These are phyloP conservation scores for Mesorhabditis belari DNA, from an alignment of 2,888 invertebrate genomes.

Conservation along the genomic window DNA sequence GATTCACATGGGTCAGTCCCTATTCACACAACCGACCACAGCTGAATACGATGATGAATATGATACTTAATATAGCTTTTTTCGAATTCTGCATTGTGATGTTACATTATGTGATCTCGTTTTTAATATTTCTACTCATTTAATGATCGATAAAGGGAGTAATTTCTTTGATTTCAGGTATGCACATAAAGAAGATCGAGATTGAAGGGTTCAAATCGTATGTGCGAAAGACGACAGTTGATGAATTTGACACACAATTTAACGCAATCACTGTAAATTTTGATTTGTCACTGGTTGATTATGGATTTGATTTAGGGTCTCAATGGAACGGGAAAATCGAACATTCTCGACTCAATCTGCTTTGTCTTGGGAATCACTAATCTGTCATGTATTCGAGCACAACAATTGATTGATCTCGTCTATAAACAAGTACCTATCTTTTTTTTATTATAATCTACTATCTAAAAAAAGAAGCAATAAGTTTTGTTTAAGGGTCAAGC, in stretches of 20 bases:
- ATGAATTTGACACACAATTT: conserved; percentile 84
- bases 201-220: conserved; percentile 98
- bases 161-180: too few relatives aligned
- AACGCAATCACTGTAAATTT: conserved; percentile 80
- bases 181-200: conserved; percentile 84
- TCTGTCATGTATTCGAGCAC: conserved; percentile 59
- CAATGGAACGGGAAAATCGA: conserved; percentile 45
- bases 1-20: not conserved
- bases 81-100: not conserved
- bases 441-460: conserved; percentile 62
- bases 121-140: not conserved
- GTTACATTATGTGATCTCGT: not conserved
- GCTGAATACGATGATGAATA: not conserved
- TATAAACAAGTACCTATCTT: conserved; percentile 33
- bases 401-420: conserved; percentile 4
- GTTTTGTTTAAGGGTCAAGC: conserved; percentile 97
- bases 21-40: not conserved
- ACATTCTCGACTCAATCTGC: conserved; percentile 88
- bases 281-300: conserved; percentile 1
- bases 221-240: conserved; percentile 81
- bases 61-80: not conserved
- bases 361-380: conserved; percentile 92
- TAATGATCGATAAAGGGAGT: not conserved
- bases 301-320: conserved; percentile 14
- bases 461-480: conserved; percentile 81